phyloP scores from a whole-genome alignment of 23 tunicate species.

The Trididemnum nubilum region DNA sequence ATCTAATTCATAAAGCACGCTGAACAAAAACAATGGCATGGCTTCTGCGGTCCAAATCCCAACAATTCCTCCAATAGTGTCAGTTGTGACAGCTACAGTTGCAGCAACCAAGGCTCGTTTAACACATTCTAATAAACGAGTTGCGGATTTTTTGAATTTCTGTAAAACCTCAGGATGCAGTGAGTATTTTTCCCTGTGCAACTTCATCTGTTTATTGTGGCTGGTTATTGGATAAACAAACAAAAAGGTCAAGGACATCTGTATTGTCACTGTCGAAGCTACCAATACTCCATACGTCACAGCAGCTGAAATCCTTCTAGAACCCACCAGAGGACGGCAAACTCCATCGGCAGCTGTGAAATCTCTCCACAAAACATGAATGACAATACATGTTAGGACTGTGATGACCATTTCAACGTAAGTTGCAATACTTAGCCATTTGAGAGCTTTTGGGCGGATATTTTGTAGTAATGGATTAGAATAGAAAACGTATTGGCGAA shows the following conservation, averaged over 20 bases:
- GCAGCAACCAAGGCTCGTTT: constrained; percentile 51
- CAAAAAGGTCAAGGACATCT: constrained; percentile 49
- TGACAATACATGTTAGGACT: constrained; percentile 24
- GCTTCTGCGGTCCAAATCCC: constrained; percentile 49
- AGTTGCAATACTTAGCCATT: constrained; percentile 43
- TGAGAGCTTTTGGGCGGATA: constrained; percentile 42
- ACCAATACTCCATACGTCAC: constrained; percentile 56
- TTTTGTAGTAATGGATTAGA: constrained; percentile 48
- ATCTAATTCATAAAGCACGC: constrained; percentile 57
- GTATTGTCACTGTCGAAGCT: constrained; percentile 59
- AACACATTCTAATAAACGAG: constrained; percentile 55
- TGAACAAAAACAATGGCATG: constrained; percentile 55
- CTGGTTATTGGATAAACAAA: constrained; percentile 57
- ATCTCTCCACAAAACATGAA: constrained; percentile 77
- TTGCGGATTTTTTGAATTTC: background rate
- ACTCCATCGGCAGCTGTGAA: constrained; percentile 14
- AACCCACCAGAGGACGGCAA: constrained; percentile 25
- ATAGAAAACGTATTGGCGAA: constrained; percentile 69
- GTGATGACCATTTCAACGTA: constrained; percentile 56
- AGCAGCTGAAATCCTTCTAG: constrained; percentile 7
- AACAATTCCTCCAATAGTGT: constrained; percentile 55
- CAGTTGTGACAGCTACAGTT: constrained; percentile 70
- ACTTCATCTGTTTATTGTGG: constrained; percentile 49
- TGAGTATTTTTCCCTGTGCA: background rate
- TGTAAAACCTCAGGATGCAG: background rate